These are phyloP conservation scores for Troilus luridus DNA, from an alignment of 2,888 invertebrate genomes.

Conservation along the genomic window DNA sequence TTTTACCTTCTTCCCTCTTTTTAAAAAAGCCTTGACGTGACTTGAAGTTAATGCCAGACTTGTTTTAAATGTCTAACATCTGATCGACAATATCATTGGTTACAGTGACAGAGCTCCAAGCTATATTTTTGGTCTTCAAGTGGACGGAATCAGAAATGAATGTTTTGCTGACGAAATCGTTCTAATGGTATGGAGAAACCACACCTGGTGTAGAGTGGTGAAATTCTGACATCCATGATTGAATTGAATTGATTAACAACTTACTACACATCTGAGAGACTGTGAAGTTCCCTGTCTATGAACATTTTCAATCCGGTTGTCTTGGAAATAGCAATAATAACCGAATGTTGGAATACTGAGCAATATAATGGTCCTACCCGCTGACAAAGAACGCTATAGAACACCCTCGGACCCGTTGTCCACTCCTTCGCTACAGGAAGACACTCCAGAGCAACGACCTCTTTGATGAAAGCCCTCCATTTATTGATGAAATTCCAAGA, in stretches of 20 bases:
- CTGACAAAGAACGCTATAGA: neutral
- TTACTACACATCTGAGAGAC: neutral
- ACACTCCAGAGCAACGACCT: slow-evolving; percentile 32
- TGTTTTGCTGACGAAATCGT: too few relatives aligned
- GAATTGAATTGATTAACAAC: neutral
- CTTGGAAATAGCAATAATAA: neutral
- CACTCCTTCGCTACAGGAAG: slow-evolving; percentile 22
- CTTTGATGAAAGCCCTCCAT: slow-evolving; percentile 3
- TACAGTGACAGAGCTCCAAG: too few relatives aligned
- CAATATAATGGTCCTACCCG: neutral
- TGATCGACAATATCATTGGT: too few relatives aligned
- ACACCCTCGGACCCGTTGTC: neutral
- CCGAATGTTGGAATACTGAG: neutral
- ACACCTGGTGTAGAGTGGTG: neutral
- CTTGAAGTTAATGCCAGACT: neutral
- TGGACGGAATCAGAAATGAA: too few relatives aligned
- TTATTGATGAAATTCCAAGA: slow-evolving; percentile 16
- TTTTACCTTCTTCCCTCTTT: neutral
- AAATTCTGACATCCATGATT: neutral
- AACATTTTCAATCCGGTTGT: neutral
- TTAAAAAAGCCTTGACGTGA: neutral
- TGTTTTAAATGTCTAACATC: too few relatives aligned
- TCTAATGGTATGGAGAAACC: too few relatives aligned
- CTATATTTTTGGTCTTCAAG: too few relatives aligned
- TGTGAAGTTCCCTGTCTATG: neutral